Evolutionary conservation across 2,113 vertebrate genomes (phyloP).

Genomic region (Spheniscus mendiculus): DNA sequence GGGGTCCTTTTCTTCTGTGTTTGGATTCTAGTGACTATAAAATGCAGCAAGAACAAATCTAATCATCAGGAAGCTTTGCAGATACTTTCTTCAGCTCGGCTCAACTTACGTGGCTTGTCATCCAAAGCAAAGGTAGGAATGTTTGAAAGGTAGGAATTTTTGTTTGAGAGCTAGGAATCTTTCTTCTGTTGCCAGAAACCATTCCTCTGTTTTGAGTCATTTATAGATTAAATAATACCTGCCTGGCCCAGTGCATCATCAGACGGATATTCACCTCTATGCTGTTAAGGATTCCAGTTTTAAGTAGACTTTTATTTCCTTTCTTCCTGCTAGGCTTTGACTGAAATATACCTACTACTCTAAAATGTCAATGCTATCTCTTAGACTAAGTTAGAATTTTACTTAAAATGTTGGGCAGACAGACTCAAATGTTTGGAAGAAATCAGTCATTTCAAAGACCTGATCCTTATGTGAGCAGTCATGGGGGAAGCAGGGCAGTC

Average conservation of each 20-base stretch:
- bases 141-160: constrained; percentile 65
- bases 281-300: neutral
- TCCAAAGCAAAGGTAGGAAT: constrained; percentile 89
- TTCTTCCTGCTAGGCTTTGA: neutral
- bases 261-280: neutral
- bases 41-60: constrained; percentile 83
- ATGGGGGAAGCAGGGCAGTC: neutral
- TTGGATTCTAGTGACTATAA: constrained; percentile 83
- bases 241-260: neutral
- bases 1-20: neutral
- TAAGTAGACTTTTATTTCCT: neutral
- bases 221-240: neutral
- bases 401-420: neutral
- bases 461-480: neutral
- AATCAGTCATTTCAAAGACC: neutral
- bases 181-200: neutral
- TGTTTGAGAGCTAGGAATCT: neutral
- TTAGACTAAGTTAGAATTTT: neutral
- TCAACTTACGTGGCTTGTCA: constrained; percentile 85
- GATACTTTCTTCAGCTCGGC: constrained; percentile 89
- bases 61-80: constrained; percentile 85
- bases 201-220: neutral
- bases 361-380: neutral
- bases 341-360: neutral
- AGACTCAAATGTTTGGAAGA: neutral